Evolutionary conservation across 2,797 vertebrate species (phyloP).

Genomic region (Ciconia nigra): DNA sequence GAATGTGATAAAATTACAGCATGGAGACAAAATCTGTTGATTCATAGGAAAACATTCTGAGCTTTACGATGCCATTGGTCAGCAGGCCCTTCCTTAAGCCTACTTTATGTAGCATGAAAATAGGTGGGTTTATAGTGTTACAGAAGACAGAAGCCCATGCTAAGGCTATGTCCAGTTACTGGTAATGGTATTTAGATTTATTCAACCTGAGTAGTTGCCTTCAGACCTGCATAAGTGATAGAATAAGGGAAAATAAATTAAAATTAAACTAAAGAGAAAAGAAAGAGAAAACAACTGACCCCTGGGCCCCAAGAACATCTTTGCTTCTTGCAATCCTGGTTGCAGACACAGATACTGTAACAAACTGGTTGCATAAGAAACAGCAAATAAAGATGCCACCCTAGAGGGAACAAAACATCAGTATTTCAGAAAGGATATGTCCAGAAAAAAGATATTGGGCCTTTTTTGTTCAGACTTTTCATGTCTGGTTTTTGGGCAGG

Average conservation of each 20-base stretch:
- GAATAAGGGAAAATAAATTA: constrained; percentile 61
- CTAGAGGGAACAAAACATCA: constrained; percentile 13
- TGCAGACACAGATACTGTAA: constrained; percentile 1
- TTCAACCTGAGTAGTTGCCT: constrained; percentile 18
- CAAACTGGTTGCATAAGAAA: constrained; percentile 1
- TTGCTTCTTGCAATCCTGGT: constrained; percentile 3
- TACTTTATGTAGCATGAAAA: not conserved
- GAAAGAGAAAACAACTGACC: constrained; percentile 32
- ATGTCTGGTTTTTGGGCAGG: not conserved
- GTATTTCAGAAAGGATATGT: constrained; percentile 38
- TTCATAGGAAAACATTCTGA: not conserved
- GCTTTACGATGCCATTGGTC: not conserved
- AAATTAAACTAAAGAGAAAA: constrained; percentile 57
- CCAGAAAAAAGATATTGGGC: not conserved
- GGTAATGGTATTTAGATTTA: constrained; percentile 67
- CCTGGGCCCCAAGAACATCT: constrained; percentile 11
- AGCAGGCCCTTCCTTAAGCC: not conserved
- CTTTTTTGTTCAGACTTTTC: not conserved
- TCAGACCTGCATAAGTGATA: not conserved
- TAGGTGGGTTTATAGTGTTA: not conserved
- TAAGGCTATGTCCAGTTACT: not conserved
- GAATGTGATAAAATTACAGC: not conserved
- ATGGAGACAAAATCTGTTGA: not conserved
- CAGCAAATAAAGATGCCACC: not conserved
- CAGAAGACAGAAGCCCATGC: not conserved